phyloP scores from a whole-genome alignment of 2,113 vertebrate species.

The Pangasianodon gigas region DNA sequence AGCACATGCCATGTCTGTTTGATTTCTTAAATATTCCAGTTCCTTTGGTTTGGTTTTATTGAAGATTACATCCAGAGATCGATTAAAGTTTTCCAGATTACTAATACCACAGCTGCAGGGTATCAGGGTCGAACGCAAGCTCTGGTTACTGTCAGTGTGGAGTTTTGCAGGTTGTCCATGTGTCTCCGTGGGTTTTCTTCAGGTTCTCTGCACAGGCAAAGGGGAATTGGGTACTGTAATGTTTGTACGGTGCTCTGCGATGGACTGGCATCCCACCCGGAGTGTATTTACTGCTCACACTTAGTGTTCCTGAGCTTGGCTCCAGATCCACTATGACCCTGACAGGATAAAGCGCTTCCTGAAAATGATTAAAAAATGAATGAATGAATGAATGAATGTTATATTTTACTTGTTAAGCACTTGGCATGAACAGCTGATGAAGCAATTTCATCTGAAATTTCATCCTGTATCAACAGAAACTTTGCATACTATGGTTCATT shows the following conservation, averaged over 20 bases:
- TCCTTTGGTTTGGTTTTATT: not conserved
- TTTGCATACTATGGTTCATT: not conserved
- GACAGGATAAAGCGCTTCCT: not conserved
- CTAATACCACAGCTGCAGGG: not conserved
- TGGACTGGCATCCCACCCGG: not conserved
- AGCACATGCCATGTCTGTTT: not conserved
- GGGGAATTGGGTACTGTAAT: not conserved
- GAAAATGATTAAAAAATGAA: not conserved
- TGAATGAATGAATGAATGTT: not conserved
- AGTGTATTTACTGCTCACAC: not conserved
- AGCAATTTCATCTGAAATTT: not conserved
- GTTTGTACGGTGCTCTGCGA: not conserved
- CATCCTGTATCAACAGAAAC: not conserved
- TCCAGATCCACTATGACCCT: not conserved
- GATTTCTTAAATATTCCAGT: slow-evolving; percentile 17
- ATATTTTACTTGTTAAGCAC: not conserved
- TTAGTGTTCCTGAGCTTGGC: not conserved
- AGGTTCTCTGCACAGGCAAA: not conserved
- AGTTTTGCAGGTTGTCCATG: not conserved
- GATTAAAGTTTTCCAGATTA: slow-evolving; percentile 16
- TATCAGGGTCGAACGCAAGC: not conserved
- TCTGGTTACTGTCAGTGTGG: not conserved
- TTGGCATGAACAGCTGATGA: not conserved
- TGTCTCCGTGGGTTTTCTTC: not conserved
- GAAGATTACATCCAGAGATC: not conserved